A percentile compares a stretch with the other conserved stretches of the same genome.
These are phyloP conservation scores for Paradoxurus hermaphroditus DNA, from an alignment of 2,113 vertebrate genomes.

Conservation along the genomic window DNA sequence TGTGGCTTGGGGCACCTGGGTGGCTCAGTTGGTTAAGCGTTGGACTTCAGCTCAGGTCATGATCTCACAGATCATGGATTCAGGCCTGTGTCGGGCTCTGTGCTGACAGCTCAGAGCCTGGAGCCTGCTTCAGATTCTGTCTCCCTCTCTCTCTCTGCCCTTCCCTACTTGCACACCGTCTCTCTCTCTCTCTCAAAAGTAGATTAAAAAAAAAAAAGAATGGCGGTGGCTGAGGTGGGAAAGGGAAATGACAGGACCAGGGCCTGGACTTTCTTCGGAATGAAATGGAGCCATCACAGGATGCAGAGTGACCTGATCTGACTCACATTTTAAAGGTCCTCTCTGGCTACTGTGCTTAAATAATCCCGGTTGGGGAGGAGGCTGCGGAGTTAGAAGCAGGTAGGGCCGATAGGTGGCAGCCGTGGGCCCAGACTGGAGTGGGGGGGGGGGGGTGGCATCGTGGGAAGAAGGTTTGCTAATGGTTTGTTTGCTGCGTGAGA, in stretches of 20 bases:
- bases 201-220: too few species aligned
- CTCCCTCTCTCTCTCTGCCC: too few species aligned
- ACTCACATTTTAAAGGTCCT: not conserved
- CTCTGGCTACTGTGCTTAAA: not conserved
- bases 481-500: not conserved
- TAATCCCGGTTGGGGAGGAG: not conserved
- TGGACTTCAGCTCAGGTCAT: too few species aligned
- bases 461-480: not conserved
- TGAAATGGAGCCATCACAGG: not conserved
- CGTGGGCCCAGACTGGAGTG: not conserved
- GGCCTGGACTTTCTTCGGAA: not conserved
- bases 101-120: too few species aligned
- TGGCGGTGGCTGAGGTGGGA: not conserved
- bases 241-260: not conserved
- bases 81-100: too few species aligned
- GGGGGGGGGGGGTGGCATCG: not conserved
- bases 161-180: too few species aligned
- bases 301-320: not conserved
- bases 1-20: too few species aligned
- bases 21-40: too few species aligned
- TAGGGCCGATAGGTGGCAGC: not conserved
- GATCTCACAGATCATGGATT: too few species aligned
- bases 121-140: too few species aligned
- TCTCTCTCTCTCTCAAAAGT: too few species aligned
- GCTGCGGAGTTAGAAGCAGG: not conserved